phyloP scores from a whole-genome alignment of 2,888 invertebrate genomes.

The Nemotelus pantherinus region DNA sequence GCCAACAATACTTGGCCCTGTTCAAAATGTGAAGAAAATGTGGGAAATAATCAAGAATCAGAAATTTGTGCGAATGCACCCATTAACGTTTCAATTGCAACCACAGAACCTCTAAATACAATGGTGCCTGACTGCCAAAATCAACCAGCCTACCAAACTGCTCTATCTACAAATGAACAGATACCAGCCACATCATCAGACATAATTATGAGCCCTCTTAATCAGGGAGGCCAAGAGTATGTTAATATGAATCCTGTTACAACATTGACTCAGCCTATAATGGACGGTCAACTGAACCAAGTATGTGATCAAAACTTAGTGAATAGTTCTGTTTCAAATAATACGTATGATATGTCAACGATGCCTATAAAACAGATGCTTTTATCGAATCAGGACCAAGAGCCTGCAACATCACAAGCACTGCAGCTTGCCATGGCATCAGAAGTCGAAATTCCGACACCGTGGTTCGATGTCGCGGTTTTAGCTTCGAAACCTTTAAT shows the following conservation, averaged over 20 bases:
- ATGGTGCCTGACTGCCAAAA: not conserved
- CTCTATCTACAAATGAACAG: not conserved
- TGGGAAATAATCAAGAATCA: not conserved
- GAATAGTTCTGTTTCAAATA: no score
- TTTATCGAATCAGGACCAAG: not conserved
- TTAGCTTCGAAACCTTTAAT: conserved; percentile 70
- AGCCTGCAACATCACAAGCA: conserved; percentile 67
- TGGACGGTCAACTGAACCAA: no score
- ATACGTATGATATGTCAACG: no score
- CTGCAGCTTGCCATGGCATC: conserved; percentile 78
- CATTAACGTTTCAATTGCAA: not conserved
- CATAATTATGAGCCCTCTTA: not conserved
- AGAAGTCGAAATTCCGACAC: conserved; percentile 78
- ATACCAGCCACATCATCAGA: not conserved
- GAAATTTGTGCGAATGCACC: not conserved
- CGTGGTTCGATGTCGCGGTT: conserved; percentile 80
- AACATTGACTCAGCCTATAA: not conserved
- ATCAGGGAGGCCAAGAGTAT: not conserved
- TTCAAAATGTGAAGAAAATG: not conserved
- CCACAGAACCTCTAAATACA: not conserved
- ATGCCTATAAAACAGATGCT: conserved; percentile 27
- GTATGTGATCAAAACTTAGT: no score
- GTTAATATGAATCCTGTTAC: not conserved
- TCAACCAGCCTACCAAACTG: not conserved
- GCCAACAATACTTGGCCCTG: not conserved